A percentile compares a stretch with the other conserved stretches of the same genome.
These are phyloP conservation scores for Pristiophorus japonicus DNA, from an alignment of 2,113 vertebrate genomes.

Conservation along the genomic window DNA sequence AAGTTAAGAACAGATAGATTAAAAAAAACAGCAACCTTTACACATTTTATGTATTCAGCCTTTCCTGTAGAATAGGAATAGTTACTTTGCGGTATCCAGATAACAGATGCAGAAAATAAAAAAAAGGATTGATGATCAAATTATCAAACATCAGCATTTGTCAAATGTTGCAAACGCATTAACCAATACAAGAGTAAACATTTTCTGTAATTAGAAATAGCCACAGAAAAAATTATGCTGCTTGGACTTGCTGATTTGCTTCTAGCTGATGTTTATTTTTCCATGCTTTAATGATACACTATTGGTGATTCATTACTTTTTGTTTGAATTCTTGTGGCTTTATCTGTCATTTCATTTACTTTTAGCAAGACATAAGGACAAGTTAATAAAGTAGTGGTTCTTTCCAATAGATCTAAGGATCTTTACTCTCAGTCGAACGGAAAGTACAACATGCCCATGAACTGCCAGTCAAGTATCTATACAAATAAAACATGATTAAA, in stretches of 20 bases:
- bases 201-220: neutral
- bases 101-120: neutral
- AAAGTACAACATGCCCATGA: neutral
- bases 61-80: neutral
- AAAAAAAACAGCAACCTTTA: neutral
- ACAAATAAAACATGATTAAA: conserved; percentile 23
- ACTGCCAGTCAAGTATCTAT: neutral
- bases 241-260: neutral
- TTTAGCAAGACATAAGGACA: neutral
- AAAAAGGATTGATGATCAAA: neutral
- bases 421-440: neutral
- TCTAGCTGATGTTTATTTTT: neutral
- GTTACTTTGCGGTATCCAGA: neutral
- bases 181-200: neutral
- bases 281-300: neutral
- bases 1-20: neutral
- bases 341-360: neutral
- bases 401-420: neutral
- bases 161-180: neutral
- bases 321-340: neutral
- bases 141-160: neutral
- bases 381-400: neutral
- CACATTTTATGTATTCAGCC: too few relatives aligned
- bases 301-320: neutral
- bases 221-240: neutral